phyloP scores from a whole-genome alignment of 2,113 vertebrate genomes.

The Melanocharis versteri region DNA sequence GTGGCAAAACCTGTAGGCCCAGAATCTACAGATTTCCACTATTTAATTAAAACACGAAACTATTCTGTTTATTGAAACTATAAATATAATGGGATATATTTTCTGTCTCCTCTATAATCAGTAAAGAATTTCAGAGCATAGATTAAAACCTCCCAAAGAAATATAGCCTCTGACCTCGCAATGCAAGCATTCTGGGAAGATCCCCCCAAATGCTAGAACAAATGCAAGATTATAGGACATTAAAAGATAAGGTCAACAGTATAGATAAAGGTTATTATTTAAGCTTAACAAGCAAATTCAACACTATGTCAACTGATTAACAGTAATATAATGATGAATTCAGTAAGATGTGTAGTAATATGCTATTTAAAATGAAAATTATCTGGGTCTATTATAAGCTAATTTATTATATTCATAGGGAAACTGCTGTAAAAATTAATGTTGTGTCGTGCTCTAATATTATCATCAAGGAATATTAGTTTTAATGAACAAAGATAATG shows the following conservation, averaged over 20 bases:
- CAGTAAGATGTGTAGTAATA: conserved; percentile 1
- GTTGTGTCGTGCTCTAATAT: neutral
- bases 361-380: neutral
- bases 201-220: neutral
- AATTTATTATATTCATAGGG: conserved; percentile 6
- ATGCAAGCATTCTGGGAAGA: neutral
- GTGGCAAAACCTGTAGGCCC: neutral
- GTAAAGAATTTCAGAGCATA: neutral
- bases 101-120: neutral
- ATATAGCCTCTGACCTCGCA: neutral
- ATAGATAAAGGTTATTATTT: neutral
- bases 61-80: neutral
- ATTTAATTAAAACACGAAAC: neutral
- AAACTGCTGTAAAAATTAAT: conserved; percentile 21
- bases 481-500: conserved; percentile 14
- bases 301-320: neutral
- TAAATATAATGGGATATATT: neutral
- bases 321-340: conserved; percentile 11
- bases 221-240: neutral
- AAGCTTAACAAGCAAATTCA: conserved; percentile 7
- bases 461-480: conserved; percentile 35
- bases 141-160: neutral
- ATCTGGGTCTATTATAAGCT: neutral
- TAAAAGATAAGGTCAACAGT: neutral
- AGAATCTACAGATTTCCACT: neutral